Conservation (phyloP, 2,797 vertebrate species). For the Siniperca scherzeri region DNA sequence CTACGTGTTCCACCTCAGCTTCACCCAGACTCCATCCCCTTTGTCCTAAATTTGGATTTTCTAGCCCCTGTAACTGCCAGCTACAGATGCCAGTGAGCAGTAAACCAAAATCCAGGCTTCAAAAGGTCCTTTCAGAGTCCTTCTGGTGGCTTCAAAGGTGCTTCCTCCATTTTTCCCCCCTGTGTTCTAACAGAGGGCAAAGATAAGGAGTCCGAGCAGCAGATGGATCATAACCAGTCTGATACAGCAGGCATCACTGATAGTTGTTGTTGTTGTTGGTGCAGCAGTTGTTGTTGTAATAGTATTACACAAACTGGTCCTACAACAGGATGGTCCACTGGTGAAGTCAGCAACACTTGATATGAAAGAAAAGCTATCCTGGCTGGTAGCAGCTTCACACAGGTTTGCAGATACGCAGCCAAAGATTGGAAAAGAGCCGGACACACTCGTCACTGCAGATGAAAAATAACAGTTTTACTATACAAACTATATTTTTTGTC, state of each 20-base stretch:
- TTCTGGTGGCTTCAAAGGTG: not conserved
- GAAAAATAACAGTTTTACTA: not conserved
- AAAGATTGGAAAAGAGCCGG: accelerated
- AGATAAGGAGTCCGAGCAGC: conserved; percentile 2
- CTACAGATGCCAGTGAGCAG: not conserved
- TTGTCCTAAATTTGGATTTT: not conserved
- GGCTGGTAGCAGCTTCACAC: not conserved
- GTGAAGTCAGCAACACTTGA: accelerated
- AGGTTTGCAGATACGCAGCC: conserved; percentile 25
- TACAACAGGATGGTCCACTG: not conserved
- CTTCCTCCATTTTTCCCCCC: no score
- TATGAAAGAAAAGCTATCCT: not conserved
- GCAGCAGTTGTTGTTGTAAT: no score
- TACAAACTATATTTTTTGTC: no score
- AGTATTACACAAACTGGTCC: not conserved
- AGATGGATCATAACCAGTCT: not conserved
- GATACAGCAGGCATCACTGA: not conserved
- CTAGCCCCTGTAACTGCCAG: not conserved
- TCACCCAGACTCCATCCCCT: not conserved
- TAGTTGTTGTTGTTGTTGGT: no score
- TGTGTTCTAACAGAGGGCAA: not conserved
- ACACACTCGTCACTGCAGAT: not conserved
- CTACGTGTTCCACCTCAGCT: not conserved
- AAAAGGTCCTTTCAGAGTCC: not conserved
- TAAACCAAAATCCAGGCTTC: not conserved